Evolutionary conservation across 2,113 vertebrate genomes (phyloP).

Genomic region (Microcebus jonahi): DNA sequence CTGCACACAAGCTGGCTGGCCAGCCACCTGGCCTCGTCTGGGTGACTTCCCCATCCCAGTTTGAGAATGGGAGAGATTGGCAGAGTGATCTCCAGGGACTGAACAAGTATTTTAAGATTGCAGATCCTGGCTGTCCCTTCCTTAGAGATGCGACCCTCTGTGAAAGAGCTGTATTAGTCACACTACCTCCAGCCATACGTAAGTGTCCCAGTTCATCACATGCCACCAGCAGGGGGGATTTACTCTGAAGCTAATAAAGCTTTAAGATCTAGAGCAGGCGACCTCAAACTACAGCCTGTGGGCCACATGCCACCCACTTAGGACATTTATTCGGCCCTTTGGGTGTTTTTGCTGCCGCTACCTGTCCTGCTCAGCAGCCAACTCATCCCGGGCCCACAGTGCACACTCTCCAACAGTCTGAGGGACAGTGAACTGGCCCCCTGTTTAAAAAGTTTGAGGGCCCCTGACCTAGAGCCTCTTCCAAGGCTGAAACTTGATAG

Average conservation of each 20-base stretch:
- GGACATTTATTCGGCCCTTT: no score
- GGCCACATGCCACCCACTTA: no score
- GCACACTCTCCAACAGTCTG: no score
- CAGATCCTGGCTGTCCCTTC: not conserved
- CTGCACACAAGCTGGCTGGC: not conserved
- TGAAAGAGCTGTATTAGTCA: not conserved
- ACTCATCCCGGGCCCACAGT: no score
- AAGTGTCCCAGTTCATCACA: not conserved
- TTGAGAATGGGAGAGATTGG: not conserved
- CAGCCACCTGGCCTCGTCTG: not conserved
- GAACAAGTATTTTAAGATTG: not conserved
- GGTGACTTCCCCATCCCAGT: not conserved
- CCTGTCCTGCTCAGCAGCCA: no score
- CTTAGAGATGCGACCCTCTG: not conserved
- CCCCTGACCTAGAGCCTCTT: not conserved
- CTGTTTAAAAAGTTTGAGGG: no score
- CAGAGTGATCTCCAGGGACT: not conserved
- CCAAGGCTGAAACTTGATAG: conserved; percentile 41
- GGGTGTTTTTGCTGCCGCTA: no score
- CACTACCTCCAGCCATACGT: not conserved
- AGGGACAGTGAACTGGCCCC: no score
- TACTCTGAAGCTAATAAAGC: not conserved
- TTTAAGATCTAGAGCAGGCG: not conserved
- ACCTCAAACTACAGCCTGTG: no score
- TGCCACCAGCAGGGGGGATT: not conserved